These are phyloP conservation scores for Canis aureus DNA, from an alignment of 2,113 vertebrate species.

Conservation along the genomic window DNA sequence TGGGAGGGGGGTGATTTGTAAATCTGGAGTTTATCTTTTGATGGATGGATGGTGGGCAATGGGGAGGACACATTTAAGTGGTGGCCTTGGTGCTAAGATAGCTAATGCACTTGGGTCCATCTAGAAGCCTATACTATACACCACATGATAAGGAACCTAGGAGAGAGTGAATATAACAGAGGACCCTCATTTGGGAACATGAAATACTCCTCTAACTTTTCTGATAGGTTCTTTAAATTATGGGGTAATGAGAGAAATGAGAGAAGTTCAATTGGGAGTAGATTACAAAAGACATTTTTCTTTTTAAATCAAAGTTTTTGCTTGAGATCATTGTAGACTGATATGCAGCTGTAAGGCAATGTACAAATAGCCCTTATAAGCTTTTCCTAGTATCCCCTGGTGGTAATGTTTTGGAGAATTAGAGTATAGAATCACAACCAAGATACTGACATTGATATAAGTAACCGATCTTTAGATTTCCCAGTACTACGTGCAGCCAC, in stretches of 20 bases:
- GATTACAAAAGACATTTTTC: neutral
- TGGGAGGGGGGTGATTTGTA: neutral
- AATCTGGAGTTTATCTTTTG: constrained; percentile 16
- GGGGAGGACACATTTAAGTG: neutral
- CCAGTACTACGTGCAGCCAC: neutral
- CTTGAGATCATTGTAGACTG: constrained; percentile 7
- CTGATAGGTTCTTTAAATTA: constrained; percentile 12
- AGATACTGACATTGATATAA: neutral
- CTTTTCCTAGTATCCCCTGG: neutral
- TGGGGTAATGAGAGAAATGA: neutral
- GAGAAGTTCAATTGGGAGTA: constrained; percentile 3
- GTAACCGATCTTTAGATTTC: neutral
- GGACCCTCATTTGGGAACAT: neutral
- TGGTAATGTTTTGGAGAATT: neutral
- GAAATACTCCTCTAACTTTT: neutral
- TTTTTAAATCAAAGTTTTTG: neutral
- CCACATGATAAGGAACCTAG: neutral
- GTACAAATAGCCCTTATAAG: neutral
- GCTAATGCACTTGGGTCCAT: neutral
- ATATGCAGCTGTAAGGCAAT: neutral
- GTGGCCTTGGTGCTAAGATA: neutral
- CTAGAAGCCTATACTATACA: neutral
- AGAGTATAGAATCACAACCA: neutral
- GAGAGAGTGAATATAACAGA: neutral
- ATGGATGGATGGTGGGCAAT: neutral